A percentile compares a stretch with the other conserved stretches of the same genome.
Conservation (phyloP, 2,888 invertebrate genomes). For the Eudasyphora cyanicolor region DNA sequence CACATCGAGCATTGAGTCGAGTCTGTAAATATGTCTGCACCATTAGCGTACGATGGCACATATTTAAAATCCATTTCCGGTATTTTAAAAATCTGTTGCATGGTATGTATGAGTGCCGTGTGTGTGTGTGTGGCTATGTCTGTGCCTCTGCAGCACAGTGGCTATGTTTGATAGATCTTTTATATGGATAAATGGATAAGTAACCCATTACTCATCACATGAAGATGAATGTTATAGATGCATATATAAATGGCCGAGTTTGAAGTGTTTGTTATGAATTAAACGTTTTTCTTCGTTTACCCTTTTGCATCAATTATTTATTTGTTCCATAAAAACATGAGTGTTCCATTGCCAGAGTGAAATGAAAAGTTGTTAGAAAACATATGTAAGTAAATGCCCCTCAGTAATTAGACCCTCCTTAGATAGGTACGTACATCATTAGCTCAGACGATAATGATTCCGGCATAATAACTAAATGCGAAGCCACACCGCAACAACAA, state of each 20-base stretch:
- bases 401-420: too few species aligned
- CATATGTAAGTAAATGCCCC: too few species aligned
- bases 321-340: too few species aligned
- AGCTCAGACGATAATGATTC: too few species aligned
- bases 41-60: conserved; percentile 60
- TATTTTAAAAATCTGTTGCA: conserved; percentile 65
- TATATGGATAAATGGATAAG: background rate
- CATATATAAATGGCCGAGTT: background rate
- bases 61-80: conserved; percentile 65
- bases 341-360: too few species aligned
- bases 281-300: background rate
- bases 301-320: background rate
- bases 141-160: background rate
- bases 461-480: too few species aligned
- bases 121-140: background rate
- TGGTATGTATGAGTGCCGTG: conserved; percentile 56
- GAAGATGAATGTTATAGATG: background rate
- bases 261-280: background rate
- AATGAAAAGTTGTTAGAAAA: too few species aligned
- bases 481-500: too few species aligned
- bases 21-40: conserved; percentile 60
- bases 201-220: background rate
- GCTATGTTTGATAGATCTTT: background rate
- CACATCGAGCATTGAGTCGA: background rate
- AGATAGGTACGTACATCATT: too few species aligned